Conservation (phyloP, 1,140 invertebrate genomes). For the Tribolium castaneum region DNA sequence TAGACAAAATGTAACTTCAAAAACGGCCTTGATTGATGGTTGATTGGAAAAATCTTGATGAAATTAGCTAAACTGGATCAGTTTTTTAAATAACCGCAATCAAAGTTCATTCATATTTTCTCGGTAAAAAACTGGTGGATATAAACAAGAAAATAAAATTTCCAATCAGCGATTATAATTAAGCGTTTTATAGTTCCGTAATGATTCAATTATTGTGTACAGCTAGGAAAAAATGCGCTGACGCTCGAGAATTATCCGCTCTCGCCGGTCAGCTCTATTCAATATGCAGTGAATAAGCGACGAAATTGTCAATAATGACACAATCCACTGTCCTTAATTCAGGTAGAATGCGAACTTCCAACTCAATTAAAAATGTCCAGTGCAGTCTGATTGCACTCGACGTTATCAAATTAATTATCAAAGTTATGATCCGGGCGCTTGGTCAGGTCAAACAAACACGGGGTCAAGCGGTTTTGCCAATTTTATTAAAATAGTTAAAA, state of each 20-base stretch:
- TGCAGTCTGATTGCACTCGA: too few species aligned
- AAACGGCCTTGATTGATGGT: background rate
- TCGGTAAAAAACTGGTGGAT: background rate
- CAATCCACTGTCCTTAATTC: too few species aligned
- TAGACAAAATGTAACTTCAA: background rate
- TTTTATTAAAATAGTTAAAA: slow-evolving; percentile 23
- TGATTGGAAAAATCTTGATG: background rate
- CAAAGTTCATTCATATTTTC: background rate
- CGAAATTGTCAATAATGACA: too few species aligned
- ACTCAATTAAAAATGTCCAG: too few species aligned
- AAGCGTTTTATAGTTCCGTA: background rate
- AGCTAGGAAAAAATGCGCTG: background rate
- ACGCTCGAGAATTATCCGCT: background rate
- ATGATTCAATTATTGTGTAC: background rate
- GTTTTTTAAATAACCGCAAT: background rate
- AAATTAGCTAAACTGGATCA: background rate
- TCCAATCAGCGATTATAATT: background rate
- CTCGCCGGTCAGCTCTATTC: too few species aligned
- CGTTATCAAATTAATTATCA: too few species aligned
- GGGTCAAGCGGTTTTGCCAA: slow-evolving; percentile 12
- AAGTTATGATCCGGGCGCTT: too few species aligned
- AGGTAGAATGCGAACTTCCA: too few species aligned
- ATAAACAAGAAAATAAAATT: background rate
- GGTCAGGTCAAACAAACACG: background rate
- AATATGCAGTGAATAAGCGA: too few species aligned